Evolutionary conservation across 2,113 vertebrate species (phyloP), one percentile per base, ranked within the genome.

Genomic region (Forbesichthys papilliferus): DNA sequence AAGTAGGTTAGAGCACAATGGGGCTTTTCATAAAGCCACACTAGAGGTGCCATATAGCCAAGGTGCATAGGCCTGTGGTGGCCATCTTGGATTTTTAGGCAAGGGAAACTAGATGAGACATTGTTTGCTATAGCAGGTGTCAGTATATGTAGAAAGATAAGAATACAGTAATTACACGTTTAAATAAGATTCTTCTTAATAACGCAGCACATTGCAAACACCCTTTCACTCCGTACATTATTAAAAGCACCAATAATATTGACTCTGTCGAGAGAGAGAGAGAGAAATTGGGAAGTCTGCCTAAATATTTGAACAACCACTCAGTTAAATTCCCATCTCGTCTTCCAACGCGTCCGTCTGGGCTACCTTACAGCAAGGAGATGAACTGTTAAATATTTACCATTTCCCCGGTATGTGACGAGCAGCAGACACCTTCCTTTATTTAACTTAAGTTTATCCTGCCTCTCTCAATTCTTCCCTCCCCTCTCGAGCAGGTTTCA

Each of bases 301-400:
- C 82, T 81, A 88, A 91, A 88, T 89, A 86, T 91, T 91, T 88
- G 73, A 88, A 88, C 69, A 88, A 75, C 73, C 75, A 79, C 80
- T 80, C 73, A 42, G 7, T 71, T 84, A 73, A 77, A 79, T 87
- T 68, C 79, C 74, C 75, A 69, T 75, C 73, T 71, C 57, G 70
- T 84, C 66, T 47, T 48, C 79, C 72, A 66, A 57, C 36, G 8
- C 51, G 75, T 70, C 72, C 36, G 84, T 88, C 85, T 80, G 71
- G 73, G 86, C 81, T 83, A 83, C 83, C 83, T 89, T 84, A 87
- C 84, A 82, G 78, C 79, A 74, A 87, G 85, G 83, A 90, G 89
- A 89, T 87, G 69, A 88, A 91, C 90, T 86, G 86, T 88, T 89
- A 86, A 91, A 91, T 91, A 89, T 91, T 91, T 90, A 88, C 90